Conservation (phyloP, 2,113 vertebrate genomes). For the Esox niger region DNA sequence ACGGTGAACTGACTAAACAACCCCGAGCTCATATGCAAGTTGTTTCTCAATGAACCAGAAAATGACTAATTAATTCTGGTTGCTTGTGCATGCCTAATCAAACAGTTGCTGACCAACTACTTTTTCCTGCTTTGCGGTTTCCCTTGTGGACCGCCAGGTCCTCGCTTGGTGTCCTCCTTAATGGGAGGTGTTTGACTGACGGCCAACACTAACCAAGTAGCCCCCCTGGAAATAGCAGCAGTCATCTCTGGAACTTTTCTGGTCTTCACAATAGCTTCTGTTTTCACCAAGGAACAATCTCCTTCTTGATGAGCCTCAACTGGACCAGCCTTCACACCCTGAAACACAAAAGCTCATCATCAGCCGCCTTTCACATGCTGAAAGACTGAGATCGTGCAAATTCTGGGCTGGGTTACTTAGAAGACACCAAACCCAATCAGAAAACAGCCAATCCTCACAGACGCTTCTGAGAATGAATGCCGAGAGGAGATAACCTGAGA, state of each 20-base stretch:
- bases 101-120: too few species aligned
- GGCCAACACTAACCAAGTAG: conserved; percentile 49
- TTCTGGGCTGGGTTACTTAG: not conserved
- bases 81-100: too few species aligned
- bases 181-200: not conserved
- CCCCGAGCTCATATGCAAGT: too few species aligned
- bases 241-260: conserved; percentile 62
- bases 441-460: too few species aligned
- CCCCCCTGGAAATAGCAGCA: conserved; percentile 33
- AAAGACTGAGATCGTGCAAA: not conserved
- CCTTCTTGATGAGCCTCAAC: conserved; percentile 47
- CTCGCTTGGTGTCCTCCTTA: not conserved
- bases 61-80: too few species aligned
- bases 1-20: too few species aligned
- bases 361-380: not conserved
- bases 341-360: conserved; percentile 21
- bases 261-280: conserved; percentile 59
- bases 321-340: conserved; percentile 63
- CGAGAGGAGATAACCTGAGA: too few species aligned
- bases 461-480: too few species aligned
- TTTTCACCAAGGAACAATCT: conserved; percentile 65
- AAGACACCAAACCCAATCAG: not conserved
- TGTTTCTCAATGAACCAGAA: too few species aligned
- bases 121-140: not conserved
- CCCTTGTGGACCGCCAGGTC: too few species aligned